Base-by-base conservation (phyloP, 2,797 vertebrate species). In the Muscicapa comitata region DNA sequence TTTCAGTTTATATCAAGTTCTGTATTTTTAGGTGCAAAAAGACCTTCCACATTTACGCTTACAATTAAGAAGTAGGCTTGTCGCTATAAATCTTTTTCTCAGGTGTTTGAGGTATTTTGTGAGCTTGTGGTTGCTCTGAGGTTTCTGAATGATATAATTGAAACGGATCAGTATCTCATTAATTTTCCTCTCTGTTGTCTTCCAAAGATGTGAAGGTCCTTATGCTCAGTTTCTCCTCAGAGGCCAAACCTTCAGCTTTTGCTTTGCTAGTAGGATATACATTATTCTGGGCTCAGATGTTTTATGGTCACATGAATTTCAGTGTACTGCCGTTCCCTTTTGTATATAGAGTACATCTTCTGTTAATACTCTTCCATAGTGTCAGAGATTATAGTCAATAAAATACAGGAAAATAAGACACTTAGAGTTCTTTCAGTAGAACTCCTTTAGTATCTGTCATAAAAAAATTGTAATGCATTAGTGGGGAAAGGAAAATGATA, bases 211-310 rank as follows among this genome's bases (percentile, higher is more conserved):
- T 54, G 31, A 84, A 62, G 40, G 26, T 33, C 33, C 18, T 68
- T 81, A 38, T 51, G 33, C 23, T 72, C 3, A 0, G 66, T 82
- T 86, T 84, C 16, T 31, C 13, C 14, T 80, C 13, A 2, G 20
- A 90, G 43, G 31, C 47, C 50, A 43, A 23, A 71, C 21, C 15
- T 65, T 93, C 35, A 75, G 21, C 16, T 86, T 88, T 68, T 85
- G 42, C 16, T 85, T 71, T 81, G 40, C 29, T 43, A 4, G 7
- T 72, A 16, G 55, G 11, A 51, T 66, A 47, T 79, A 29, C 9
- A 2, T 78, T 88, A 15, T 63, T 20, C 37, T 72, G 31, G 23
- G 25, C 73, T 88, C 40, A 53, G 37, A 8, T 51, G 13, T 61
- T 80, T 71, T 75, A 29, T 61, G 53, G 31, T 54, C 38, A n/a